Conservation (phyloP, 1,140 invertebrate species). For the Scaptomyza hsui region DNA sequence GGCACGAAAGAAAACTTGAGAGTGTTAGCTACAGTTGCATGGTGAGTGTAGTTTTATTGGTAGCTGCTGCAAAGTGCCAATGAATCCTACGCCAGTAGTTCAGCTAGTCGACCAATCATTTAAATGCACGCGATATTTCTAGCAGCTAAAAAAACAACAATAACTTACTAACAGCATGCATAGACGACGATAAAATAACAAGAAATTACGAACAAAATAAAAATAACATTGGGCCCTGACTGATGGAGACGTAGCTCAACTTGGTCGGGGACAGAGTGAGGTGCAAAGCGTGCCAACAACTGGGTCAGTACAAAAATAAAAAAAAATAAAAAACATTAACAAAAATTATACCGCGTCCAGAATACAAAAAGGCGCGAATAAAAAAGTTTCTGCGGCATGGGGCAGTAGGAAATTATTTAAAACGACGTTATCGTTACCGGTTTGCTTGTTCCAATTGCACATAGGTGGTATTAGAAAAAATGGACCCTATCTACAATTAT, state of each 20-base stretch:
- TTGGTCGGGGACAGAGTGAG: constrained; percentile 17
- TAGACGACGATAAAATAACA: constrained; percentile 59
- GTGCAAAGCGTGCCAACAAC: constrained; percentile 63
- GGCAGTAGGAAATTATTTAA: constrained; percentile 43
- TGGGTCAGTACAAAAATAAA: constrained; percentile 76
- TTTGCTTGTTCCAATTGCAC: constrained; percentile 22
- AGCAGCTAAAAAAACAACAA: constrained; percentile 40
- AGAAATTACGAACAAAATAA: no score
- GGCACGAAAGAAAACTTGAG: constrained; percentile 11
- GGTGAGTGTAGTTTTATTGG: constrained; percentile 25
- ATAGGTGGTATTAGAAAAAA: constrained; percentile 7
- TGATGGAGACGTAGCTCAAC: constrained; percentile 43
- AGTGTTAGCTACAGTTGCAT: constrained; percentile 62
- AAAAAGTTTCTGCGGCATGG: constrained; percentile 1
- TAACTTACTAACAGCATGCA: constrained; percentile 61
- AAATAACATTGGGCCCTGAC: constrained; percentile 41
- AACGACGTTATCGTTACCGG: constrained; percentile 26
- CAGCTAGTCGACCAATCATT: constrained; percentile 70
- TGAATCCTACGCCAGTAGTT: constrained; percentile 38
- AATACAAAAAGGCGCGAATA: constrained; percentile 43
- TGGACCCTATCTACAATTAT: constrained; percentile 32
- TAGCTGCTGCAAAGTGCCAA: constrained; percentile 50
- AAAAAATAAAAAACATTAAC: constrained; percentile 62
- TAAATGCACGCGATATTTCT: constrained; percentile 78
- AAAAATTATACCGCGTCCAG: constrained; percentile 71